phyloP scores from a whole-genome alignment of 2,113 vertebrate genomes.

The Anarrhichthys ocellatus region DNA sequence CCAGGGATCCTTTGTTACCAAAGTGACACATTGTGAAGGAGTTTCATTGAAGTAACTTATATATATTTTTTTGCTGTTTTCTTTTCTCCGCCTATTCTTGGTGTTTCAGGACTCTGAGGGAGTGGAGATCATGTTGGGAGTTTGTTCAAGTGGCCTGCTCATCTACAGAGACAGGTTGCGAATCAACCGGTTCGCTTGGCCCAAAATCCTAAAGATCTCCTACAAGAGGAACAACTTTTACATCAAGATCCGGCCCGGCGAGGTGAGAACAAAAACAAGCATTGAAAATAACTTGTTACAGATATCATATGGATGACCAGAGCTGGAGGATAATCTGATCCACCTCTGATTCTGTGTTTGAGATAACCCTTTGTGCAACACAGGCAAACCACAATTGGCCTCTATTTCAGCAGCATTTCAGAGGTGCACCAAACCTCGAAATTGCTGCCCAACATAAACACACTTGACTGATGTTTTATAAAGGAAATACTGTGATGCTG shows the following conservation, averaged over 20 bases:
- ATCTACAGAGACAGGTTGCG: conserved; percentile 96
- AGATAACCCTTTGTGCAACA: background rate
- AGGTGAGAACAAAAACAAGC: conserved; percentile 83
- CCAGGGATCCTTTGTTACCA: background rate
- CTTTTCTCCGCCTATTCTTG: background rate
- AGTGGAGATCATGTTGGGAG: conserved; percentile 98
- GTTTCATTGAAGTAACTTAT: background rate
- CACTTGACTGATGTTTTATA: background rate
- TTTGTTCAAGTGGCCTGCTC: conserved; percentile 95
- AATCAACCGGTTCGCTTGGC: conserved; percentile 98
- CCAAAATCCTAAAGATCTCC: conserved; percentile 98
- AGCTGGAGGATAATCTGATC: background rate
- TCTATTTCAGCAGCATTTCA: background rate
- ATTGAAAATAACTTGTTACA: background rate
- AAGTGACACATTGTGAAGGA: background rate
- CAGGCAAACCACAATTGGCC: background rate
- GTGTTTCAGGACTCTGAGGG: conserved; percentile 93
- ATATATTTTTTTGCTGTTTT: background rate
- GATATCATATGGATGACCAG: background rate
- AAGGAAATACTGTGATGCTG: background rate
- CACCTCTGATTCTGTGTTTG: background rate
- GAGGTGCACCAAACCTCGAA: background rate
- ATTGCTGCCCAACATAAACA: background rate
- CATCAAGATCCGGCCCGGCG: conserved; percentile 97
- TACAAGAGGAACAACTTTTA: conserved; percentile 99